These are phyloP conservation scores for Pollachius pollachius DNA, from an alignment of 2,113 vertebrate genomes.

Conservation along the genomic window DNA sequence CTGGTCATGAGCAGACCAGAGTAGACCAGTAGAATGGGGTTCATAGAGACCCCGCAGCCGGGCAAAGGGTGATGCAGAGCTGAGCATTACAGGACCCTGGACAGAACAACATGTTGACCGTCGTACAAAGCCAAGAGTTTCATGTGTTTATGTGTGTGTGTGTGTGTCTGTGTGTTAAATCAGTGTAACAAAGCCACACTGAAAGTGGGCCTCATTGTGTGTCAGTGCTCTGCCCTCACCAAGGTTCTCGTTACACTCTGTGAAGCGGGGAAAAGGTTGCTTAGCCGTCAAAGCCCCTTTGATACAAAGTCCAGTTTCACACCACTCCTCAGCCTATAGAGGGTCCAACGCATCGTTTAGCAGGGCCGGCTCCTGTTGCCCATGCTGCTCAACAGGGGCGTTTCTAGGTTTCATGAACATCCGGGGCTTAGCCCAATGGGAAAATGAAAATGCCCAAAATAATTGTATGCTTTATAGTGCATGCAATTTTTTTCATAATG, in stretches of 20 bases:
- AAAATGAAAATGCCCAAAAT: too few species aligned
- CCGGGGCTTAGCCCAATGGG: too few species aligned
- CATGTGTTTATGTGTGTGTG: background rate
- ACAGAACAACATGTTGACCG: too few species aligned
- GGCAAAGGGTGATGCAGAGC: too few species aligned
- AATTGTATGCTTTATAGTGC: too few species aligned
- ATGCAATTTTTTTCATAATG: too few species aligned
- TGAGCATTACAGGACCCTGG: too few species aligned
- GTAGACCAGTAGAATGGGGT: too few species aligned
- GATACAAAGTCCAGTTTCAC: conserved; percentile 37
- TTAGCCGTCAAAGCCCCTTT: conserved; percentile 43
- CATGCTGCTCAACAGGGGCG: conserved; percentile 19
- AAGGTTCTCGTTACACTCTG: conserved; percentile 49
- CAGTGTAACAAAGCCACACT: conserved; percentile 46
- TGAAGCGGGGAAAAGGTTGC: conserved; percentile 49
- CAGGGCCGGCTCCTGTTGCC: conserved; percentile 57
- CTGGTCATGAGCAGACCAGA: too few species aligned
- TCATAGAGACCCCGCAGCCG: too few species aligned
- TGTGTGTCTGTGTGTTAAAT: conserved; percentile 30
- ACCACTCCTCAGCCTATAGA: conserved; percentile 18
- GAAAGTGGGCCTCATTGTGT: conserved; percentile 41
- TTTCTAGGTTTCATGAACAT: too few species aligned
- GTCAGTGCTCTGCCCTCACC: conserved; percentile 46
- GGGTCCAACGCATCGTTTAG: conserved; percentile 44
- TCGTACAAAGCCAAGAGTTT: too few species aligned